Evolutionary conservation across 2,113 vertebrate species (phyloP).

Genomic region (Aegotheles bennettii): DNA sequence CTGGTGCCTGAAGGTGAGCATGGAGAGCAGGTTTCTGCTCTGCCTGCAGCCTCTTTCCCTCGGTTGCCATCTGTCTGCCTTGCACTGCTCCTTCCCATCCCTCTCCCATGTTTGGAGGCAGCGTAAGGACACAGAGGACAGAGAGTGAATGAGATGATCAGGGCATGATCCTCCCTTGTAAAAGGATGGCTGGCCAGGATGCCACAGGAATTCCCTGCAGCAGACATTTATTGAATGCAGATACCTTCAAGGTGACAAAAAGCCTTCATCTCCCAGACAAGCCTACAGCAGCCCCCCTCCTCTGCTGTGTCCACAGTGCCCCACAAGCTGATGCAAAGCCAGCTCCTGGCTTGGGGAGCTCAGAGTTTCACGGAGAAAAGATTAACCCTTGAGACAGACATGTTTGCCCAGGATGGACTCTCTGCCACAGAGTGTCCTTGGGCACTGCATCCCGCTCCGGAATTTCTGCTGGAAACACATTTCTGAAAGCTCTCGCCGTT

Average conservation of each 20-base stretch:
- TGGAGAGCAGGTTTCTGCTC: not conserved
- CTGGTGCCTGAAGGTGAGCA: not conserved
- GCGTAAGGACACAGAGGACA: not conserved
- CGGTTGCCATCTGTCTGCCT: slow-evolving; percentile 3
- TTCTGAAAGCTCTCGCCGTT: not conserved
- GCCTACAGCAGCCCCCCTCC: not conserved
- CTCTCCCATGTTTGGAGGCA: not conserved
- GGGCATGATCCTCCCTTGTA: not conserved
- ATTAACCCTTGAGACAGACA: not conserved
- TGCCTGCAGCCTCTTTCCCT: not conserved
- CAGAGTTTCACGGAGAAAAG: not conserved
- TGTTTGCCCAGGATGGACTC: not conserved
- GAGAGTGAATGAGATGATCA: not conserved
- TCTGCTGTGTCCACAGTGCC: not conserved
- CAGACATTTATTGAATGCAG: not conserved
- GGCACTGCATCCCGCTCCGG: accelerated
- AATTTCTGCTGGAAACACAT: not conserved
- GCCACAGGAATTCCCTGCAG: not conserved
- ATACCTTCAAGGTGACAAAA: not conserved
- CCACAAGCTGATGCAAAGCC: not conserved
- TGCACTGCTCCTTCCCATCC: not conserved
- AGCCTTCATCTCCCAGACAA: not conserved
- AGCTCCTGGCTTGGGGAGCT: not conserved
- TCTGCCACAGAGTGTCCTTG: not conserved
- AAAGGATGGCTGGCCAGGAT: not conserved